Evolutionary conservation across 1,140 invertebrate species (phyloP), one percentile per base, ranked within the genome.

Genomic region (Acromyrmex heyeri): DNA sequence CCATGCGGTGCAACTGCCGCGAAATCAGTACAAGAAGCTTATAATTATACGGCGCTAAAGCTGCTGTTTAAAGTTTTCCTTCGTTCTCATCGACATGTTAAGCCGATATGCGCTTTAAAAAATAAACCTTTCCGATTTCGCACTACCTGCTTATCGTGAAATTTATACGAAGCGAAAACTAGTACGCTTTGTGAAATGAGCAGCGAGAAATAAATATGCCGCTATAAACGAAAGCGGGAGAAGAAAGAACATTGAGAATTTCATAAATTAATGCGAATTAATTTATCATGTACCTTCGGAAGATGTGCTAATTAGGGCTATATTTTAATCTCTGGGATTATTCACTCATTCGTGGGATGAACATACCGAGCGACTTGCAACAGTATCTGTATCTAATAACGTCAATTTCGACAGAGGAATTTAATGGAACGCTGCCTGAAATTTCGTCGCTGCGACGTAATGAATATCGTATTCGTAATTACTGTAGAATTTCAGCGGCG

Each of bases 11-110:
- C 30, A 73, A 50, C 48, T 55, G 48, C 30, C 30, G 30, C 34
- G 34, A 64, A 85, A 75, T 85, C 82, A 30, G 82, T 61, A 62
- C 75, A 64, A 77, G 72, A 65, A 85, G 82, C 75, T 78, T 57
- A 44, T 57, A 78, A 67, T 77, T 77, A 85, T 24, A 34, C 30
- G 30, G 61, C 24, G 59, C 48, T 78, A 50, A 48, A 78, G n/a
- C 59, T 65, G 24, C 27, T 14, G 44, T 73, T 75, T 27, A 64
- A 57, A 76, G 10, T 65, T 65, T n/a, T 78, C 73, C 48, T 78
- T 65, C 62, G 30, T 44, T 38, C 34, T 38, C 34, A 38, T 38
- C 72, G 82, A 65, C 48, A 18, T n/a, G 34, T 79, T 38, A 21
- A 16, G n/a, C 27, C 8, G 27, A 78, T 6, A 14, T 27, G 21